Evolutionary conservation across 2,888 invertebrate species (phyloP), one percentile per base, ranked within the genome.

Genomic region (Platycnemis pennipes): DNA sequence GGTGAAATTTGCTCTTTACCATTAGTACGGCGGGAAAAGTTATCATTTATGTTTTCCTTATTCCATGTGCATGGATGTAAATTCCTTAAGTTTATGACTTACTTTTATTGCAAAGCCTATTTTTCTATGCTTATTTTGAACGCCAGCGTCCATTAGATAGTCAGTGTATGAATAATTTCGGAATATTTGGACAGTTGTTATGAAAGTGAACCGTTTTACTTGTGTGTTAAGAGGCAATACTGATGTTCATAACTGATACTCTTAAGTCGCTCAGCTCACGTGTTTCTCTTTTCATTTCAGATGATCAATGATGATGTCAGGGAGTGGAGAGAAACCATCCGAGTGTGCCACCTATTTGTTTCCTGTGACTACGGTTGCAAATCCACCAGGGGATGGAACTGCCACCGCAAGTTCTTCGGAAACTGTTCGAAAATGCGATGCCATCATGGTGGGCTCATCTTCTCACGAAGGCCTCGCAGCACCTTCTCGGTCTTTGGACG

Each of bases 271-370:
- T n/a, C n/a, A n/a, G n/a, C 8, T 77, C 1, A 77, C 5, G 77
- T 63, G 37, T 77, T 63, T 88, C 4, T 44, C 26, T 37, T 44
- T 88, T 95, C 94, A 69, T 96, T 97, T 96, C 97, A 97, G 97
- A 97, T 97, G 97, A 97, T 96, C 97, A 97, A 97, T 97, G 96
- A 98, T 98, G 96, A 98, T 98, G 98, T 97, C 97, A 97, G 97
- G 97, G 96, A 97, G 97, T 97, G 97, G 97, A 97, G 96, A 96
- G 96, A 95, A 95, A 96, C 95, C 88, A 42, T 56, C 94, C 88
- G 94, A 95, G 94, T 95, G 95, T 96, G 95, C 96, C 95, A 96
- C 95, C 95, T 95, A 95, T 95, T 95, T 95, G 95, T 95, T 95
- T 95, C 95, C 94, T 94, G 88, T 94, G 94, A 95, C 94, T 56